Percentiles rank a stretch among this genome's conserved stretches.
These are phyloP conservation scores for Arctopsyche grandis DNA, from an alignment of 1,140 invertebrate genomes.

Conservation along the genomic window DNA sequence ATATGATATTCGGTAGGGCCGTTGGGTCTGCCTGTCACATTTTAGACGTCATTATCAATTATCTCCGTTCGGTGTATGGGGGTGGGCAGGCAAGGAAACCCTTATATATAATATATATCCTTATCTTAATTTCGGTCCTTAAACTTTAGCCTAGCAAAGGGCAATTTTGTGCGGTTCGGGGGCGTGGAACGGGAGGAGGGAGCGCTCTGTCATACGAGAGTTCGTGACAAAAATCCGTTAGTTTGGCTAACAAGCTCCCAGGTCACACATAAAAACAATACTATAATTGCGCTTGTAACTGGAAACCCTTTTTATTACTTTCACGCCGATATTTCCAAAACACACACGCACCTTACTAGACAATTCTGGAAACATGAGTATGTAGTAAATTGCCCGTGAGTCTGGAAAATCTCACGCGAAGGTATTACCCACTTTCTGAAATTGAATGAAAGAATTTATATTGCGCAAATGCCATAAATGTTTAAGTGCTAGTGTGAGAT, in stretches of 20 bases:
- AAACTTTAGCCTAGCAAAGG: constrained; percentile 13
- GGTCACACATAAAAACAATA: constrained; percentile 34
- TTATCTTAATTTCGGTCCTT: constrained; percentile 27
- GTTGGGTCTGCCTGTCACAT: neutral
- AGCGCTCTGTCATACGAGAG: constrained; percentile 19
- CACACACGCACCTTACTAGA: constrained; percentile 3
- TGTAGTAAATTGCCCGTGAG: too few species aligned
- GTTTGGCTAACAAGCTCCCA: constrained; percentile 32
- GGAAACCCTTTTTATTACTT: constrained; percentile 31
- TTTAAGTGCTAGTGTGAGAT: too few species aligned
- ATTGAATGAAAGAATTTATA: too few species aligned
- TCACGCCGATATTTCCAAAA: constrained; percentile 21
- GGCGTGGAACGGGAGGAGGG: neutral
- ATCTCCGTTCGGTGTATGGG: neutral
- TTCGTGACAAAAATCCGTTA: constrained; percentile 43
- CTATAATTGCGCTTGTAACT: constrained; percentile 33
- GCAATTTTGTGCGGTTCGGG: neutral
- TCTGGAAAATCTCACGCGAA: too few species aligned
- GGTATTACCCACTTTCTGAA: too few species aligned
- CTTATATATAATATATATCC: neutral
- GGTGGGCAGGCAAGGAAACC: neutral
- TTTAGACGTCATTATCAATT: constrained; percentile 25
- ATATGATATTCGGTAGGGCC: neutral
- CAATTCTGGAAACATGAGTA: too few species aligned
- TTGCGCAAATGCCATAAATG: too few species aligned